Percentiles rank a stretch among this genome's conserved stretches.
phyloP scores from a whole-genome alignment of 2,888 invertebrate species.

The Dromius quadrimaculatus region DNA sequence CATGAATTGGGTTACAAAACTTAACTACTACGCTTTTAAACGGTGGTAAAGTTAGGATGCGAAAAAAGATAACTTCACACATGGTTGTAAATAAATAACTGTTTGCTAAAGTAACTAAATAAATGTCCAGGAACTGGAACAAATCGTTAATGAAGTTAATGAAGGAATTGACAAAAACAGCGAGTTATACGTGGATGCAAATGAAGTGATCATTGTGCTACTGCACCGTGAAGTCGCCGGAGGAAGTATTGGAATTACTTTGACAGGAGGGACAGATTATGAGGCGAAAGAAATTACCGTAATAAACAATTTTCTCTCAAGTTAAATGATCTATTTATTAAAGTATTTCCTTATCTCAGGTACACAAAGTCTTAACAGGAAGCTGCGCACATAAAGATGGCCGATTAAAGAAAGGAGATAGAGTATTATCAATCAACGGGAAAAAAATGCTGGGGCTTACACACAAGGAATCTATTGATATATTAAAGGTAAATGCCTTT shows the following conservation, averaged over 20 bases:
- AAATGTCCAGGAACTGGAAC: constrained; percentile 70
- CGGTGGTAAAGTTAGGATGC: too few species aligned
- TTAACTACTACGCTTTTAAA: too few species aligned
- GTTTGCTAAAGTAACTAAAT: too few species aligned
- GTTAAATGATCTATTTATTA: constrained; percentile 21
- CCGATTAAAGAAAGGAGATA: constrained; percentile 86
- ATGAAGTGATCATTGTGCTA: constrained; percentile 68
- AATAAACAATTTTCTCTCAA: constrained; percentile 60
- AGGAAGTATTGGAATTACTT: constrained; percentile 86
- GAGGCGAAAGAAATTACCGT: constrained; percentile 93
- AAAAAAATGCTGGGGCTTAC: constrained; percentile 84
- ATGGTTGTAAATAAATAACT: too few species aligned
- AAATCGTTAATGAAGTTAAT: constrained; percentile 76
- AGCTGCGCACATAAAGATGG: constrained; percentile 91
- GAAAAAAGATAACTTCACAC: too few species aligned
- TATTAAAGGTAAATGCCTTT: constrained; percentile 85
- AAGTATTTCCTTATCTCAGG: constrained; percentile 67
- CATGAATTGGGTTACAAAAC: too few species aligned
- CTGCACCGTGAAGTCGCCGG: constrained; percentile 76
- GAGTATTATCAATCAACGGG: constrained; percentile 91
- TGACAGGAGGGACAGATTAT: constrained; percentile 91
- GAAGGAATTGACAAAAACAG: constrained; percentile 72
- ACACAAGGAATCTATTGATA: constrained; percentile 87
- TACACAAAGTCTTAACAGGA: constrained; percentile 87
- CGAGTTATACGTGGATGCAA: constrained; percentile 29